Conservation (phyloP, 2,797 vertebrate species). For the Antennarius maculatus region DNA sequence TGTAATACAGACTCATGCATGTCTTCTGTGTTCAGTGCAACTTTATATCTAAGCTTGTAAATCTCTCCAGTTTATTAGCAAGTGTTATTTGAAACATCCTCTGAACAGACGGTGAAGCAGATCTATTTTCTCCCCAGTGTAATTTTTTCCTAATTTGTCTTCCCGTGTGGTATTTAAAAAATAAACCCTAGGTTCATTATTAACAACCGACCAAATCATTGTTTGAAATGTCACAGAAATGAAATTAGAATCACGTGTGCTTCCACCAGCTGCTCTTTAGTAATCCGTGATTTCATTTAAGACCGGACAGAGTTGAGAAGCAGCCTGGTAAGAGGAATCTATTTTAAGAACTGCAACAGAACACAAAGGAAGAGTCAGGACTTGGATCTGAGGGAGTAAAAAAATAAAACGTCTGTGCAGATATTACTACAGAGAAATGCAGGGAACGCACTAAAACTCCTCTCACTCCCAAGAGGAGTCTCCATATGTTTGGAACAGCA, state of each 20-base stretch:
- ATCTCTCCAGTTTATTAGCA: conserved; percentile 36
- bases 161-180: conserved; percentile 23
- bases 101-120: conserved; percentile 1
- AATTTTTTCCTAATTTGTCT: conserved; percentile 44
- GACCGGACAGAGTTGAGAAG: background rate
- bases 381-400: background rate
- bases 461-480: conserved; percentile 17
- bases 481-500: conserved; percentile 27
- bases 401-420: background rate
- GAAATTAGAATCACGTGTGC: conserved; percentile 8
- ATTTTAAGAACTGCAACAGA: background rate
- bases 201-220: background rate
- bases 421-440: conserved; percentile 7
- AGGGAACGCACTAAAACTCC: conserved; percentile 14
- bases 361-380: conserved; percentile 11
- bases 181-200: conserved; percentile 19
- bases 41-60: conserved; percentile 36
- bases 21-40: background rate
- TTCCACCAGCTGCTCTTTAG: conserved; percentile 28
- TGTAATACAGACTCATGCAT: background rate
- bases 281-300: conserved; percentile 7
- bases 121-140: conserved; percentile 46
- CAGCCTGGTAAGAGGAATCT: background rate
- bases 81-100: conserved; percentile 41
- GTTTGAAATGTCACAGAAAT: conserved; percentile 17